Evolutionary conservation across 2,888 invertebrate genomes (phyloP).

Genomic region (Rugalucina vietnamica): DNA sequence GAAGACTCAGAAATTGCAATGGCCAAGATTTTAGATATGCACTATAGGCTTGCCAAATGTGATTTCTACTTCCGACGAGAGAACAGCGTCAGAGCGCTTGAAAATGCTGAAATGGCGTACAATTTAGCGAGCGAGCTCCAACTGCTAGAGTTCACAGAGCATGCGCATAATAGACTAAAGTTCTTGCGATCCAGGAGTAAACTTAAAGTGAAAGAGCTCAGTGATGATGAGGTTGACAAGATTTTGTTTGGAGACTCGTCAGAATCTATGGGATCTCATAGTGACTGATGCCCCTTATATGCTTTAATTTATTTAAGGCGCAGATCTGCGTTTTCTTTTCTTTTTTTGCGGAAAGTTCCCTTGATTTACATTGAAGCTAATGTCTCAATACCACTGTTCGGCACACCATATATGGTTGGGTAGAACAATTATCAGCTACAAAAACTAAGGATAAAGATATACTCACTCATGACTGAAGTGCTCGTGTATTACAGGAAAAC

Average conservation of each 20-base stretch:
- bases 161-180: constrained; percentile 55
- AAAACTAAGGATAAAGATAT: too few species aligned
- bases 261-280: background rate
- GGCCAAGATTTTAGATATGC: constrained; percentile 62
- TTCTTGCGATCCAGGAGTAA: constrained; percentile 32
- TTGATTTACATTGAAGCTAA: too few species aligned
- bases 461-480: too few species aligned
- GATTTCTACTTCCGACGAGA: constrained; percentile 59
- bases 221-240: constrained; percentile 31
- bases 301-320: too few species aligned
- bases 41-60: constrained; percentile 59
- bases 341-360: too few species aligned
- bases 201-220: constrained; percentile 16
- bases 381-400: too few species aligned
- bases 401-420: too few species aligned
- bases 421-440: too few species aligned
- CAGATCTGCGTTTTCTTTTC: too few species aligned
- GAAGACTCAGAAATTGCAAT: constrained; percentile 59
- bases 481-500: too few species aligned
- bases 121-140: constrained; percentile 52
- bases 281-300: too few species aligned
- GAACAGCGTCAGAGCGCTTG: constrained; percentile 46
- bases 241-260: constrained; percentile 33
- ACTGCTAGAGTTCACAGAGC: constrained; percentile 61
- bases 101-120: constrained; percentile 56